Evolutionary conservation across 2,888 invertebrate species (phyloP).

Genomic region (Deilephila elpenor): DNA sequence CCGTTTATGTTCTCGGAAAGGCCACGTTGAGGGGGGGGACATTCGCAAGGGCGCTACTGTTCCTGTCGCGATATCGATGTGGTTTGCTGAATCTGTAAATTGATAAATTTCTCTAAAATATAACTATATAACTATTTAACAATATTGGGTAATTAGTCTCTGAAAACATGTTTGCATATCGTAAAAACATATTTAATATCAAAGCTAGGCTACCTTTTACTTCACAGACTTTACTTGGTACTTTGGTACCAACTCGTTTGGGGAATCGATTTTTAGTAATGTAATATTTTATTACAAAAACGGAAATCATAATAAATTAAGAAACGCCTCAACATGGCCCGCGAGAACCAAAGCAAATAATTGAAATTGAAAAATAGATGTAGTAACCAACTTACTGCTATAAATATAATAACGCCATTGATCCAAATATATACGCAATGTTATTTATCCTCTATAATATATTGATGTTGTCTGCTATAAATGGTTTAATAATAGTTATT

Average conservation of each 20-base stretch:
- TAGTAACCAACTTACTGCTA: not conserved
- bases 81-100: not conserved
- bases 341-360: not conserved
- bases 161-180: too few species aligned
- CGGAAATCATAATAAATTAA: not conserved
- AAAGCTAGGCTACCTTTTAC: too few species aligned
- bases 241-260: too few species aligned
- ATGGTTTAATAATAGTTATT: too few species aligned
- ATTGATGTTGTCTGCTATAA: too few species aligned
- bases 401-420: not conserved
- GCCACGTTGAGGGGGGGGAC: slow-evolving; percentile 24
- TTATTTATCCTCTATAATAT: too few species aligned
- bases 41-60: not conserved
- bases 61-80: not conserved
- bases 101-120: not conserved
- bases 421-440: not conserved
- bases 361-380: not conserved
- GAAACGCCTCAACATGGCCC: not conserved
- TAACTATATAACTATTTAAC: too few species aligned
- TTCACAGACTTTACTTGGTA: too few species aligned
- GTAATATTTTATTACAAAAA: too few species aligned
- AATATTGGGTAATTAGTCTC: too few species aligned
- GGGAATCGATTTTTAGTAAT: too few species aligned
- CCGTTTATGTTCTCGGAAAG: slow-evolving; percentile 12
- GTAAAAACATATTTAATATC: too few species aligned